phyloP scores from a whole-genome alignment of 2,888 invertebrate genomes.

The Conomelus anceps region DNA sequence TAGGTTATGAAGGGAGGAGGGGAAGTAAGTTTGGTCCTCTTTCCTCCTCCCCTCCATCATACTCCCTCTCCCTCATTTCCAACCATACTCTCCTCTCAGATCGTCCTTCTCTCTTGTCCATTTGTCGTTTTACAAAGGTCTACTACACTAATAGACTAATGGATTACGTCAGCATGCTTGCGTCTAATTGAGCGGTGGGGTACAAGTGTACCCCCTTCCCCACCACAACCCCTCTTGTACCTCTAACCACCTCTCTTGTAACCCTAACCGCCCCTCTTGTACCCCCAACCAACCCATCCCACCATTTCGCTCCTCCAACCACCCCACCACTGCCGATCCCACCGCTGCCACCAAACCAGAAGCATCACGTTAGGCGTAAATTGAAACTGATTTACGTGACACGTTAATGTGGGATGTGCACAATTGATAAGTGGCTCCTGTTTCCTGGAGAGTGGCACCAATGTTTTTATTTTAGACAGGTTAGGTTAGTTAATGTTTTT shows the following conservation, averaged over 20 bases:
- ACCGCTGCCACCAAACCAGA: not conserved
- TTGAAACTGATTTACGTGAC: not conserved
- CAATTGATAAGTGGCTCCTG: not conserved
- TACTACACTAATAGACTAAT: not conserved
- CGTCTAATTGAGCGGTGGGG: not conserved
- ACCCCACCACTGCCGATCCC: not conserved
- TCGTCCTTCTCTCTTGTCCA: not conserved
- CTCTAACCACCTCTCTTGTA: not conserved
- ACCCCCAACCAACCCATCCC: no score
- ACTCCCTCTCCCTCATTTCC: not conserved
- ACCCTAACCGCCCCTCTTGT: not conserved
- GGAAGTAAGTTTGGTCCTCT: not conserved
- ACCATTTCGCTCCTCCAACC: not conserved
- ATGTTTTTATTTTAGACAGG: not conserved
- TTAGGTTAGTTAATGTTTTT: no score
- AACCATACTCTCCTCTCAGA: not conserved
- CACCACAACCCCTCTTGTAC: not conserved
- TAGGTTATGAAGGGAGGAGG: not conserved
- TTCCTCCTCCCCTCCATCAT: not conserved
- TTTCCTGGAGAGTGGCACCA: not conserved
- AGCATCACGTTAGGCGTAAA: not conserved
- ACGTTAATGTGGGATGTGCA: not conserved
- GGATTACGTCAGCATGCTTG: not conserved
- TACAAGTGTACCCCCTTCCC: not conserved
- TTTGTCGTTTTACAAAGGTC: not conserved